Conservation (phyloP, 2,888 invertebrate genomes). For the Drosophila kuntzei region DNA sequence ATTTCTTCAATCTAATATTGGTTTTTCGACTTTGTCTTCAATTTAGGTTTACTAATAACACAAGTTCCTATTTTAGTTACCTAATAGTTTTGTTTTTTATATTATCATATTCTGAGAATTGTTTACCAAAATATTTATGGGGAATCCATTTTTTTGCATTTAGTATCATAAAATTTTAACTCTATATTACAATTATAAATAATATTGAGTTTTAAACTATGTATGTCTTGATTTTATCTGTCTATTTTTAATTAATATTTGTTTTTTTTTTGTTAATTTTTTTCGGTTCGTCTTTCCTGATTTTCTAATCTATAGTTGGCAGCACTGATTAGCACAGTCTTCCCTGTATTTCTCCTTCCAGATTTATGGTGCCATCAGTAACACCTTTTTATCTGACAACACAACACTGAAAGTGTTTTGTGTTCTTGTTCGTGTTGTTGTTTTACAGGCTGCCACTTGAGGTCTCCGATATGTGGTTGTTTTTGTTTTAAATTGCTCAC, state of each 20-base stretch:
- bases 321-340: slow-evolving; percentile 33
- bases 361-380: slow-evolving; percentile 37
- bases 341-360: neutral
- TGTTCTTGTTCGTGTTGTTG: slow-evolving; percentile 16
- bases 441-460: slow-evolving; percentile 51
- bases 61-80: too few species aligned
- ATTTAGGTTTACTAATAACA: too few species aligned
- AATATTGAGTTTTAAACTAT: neutral
- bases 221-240: neutral
- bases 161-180: too few species aligned
- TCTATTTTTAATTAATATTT: neutral
- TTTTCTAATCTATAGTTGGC: neutral
- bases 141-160: too few species aligned
- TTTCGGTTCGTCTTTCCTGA: neutral
- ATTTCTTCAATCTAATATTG: too few species aligned
- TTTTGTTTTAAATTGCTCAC: slow-evolving; percentile 47
- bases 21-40: too few species aligned
- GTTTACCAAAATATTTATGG: too few species aligned
- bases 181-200: too few species aligned
- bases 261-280: neutral
- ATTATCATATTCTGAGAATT: too few species aligned
- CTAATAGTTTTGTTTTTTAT: too few species aligned
- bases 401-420: slow-evolving; percentile 58
- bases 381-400: slow-evolving; percentile 60
- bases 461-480: slow-evolving; percentile 16